A percentile compares a stretch with the other conserved stretches of the same genome.
phyloP scores from a whole-genome alignment of 1,140 invertebrate species.

The Tetragonula clypearis region DNA sequence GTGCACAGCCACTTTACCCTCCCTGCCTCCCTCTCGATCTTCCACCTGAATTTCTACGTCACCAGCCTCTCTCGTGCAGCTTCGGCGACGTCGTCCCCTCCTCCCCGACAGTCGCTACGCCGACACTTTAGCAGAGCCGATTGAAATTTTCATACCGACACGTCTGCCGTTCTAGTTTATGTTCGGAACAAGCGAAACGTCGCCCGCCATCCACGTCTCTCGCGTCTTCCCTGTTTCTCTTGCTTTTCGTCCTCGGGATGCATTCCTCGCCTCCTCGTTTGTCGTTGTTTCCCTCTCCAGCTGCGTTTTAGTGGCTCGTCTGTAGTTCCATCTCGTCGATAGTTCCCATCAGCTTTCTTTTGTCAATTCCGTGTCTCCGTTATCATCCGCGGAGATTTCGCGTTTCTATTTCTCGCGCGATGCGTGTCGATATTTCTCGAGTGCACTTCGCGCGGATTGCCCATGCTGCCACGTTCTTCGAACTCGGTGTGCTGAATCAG shows the following conservation, averaged over 20 bases:
- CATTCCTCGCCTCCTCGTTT: background rate
- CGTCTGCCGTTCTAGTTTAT: conserved; percentile 74
- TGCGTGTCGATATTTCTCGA: conserved; percentile 51
- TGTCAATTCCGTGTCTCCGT: background rate
- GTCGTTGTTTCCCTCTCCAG: background rate
- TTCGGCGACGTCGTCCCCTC: conserved; percentile 37
- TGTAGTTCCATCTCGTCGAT: background rate
- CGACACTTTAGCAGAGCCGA: conserved; percentile 64
- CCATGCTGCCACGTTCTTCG: background rate
- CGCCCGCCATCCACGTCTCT: background rate
- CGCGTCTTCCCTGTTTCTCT: conserved; percentile 23
- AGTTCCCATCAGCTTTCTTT: background rate
- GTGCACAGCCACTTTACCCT: conserved; percentile 65
- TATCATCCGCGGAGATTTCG: background rate
- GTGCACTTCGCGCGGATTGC: conserved; percentile 34
- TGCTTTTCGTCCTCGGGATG: background rate
- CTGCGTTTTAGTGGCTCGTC: background rate
- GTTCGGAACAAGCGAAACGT: conserved; percentile 68
- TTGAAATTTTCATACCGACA: conserved; percentile 79
- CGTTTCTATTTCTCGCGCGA: conserved; percentile 6
- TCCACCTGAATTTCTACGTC: conserved; percentile 45
- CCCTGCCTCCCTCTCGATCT: conserved; percentile 35
- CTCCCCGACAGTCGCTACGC: conserved; percentile 43
- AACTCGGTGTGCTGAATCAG: conserved; percentile 2
- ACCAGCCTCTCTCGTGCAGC: conserved; percentile 11